Conservation (phyloP, 2,888 invertebrate genomes). For the Meteorus cinctellus region DNA sequence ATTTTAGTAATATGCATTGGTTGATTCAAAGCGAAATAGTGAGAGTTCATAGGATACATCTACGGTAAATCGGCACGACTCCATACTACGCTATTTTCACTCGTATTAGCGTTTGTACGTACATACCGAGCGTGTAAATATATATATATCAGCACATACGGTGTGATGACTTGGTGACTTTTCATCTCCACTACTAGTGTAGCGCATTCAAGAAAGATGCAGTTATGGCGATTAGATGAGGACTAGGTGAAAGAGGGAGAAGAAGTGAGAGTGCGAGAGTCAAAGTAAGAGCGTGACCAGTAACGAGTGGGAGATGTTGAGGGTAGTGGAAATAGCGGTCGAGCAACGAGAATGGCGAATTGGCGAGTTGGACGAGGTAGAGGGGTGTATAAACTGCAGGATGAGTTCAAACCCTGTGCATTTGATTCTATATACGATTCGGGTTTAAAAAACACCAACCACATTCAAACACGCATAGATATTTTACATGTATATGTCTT, state of each 20-base stretch:
- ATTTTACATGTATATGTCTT: conserved; percentile 1
- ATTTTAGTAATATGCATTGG: background rate
- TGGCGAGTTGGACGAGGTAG: background rate
- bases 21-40: conserved; percentile 54
- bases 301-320: conserved; percentile 24
- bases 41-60: conserved; percentile 63
- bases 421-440: conserved; percentile 47
- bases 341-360: conserved; percentile 6
- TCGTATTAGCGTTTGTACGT: conserved; percentile 20
- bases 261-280: background rate
- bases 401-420: conserved; percentile 34
- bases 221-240: conserved; percentile 24
- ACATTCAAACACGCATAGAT: conserved; percentile 52
- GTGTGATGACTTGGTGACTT: background rate
- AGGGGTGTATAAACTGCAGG: conserved; percentile 23
- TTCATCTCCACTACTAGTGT: background rate
- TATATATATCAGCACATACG: background rate
- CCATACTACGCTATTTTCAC: conserved; percentile 39
- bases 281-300: too few species aligned
- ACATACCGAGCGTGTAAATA: background rate
- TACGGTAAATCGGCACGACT: conserved; percentile 63
- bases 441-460: conserved; percentile 60
- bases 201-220: background rate
- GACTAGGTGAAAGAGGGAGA: background rate
- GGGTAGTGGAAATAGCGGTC: conserved; percentile 20